Conservation (phyloP, 2,113 vertebrate species). For the Cyprinodon tularosa region DNA sequence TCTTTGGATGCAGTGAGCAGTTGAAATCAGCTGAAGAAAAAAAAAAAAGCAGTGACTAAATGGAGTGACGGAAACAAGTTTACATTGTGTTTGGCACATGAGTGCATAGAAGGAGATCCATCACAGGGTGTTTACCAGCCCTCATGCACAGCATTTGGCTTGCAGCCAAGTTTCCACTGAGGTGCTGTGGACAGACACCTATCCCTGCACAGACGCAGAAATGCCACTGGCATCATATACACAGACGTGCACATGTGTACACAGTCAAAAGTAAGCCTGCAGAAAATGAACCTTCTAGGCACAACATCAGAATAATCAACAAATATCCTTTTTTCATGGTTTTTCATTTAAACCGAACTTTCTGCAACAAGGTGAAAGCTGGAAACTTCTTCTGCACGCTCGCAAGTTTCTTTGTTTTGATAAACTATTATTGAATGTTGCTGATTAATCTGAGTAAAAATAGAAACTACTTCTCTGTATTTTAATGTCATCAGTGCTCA, state of each 20-base stretch:
- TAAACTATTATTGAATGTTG: neutral
- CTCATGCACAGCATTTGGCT: conserved; percentile 57
- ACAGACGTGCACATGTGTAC: conserved; percentile 28
- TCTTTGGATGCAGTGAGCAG: conserved; percentile 2
- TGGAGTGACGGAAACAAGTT: conserved; percentile 60
- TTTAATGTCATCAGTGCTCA: neutral
- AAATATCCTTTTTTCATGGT: conserved; percentile 10
- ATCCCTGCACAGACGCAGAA: conserved; percentile 27
- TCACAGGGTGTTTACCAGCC: conserved; percentile 62
- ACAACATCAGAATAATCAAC: conserved; percentile 5
- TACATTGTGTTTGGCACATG: conserved; percentile 65
- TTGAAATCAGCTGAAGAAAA: conserved; percentile 8
- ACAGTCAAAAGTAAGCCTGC: conserved; percentile 12
- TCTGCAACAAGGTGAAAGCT: neutral
- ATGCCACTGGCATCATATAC: conserved; percentile 31
- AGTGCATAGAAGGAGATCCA: conserved; percentile 60
- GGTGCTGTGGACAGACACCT: conserved; percentile 43
- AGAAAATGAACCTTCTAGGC: conserved; percentile 2
- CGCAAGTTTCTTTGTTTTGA: neutral
- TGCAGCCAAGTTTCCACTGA: conserved; percentile 69
- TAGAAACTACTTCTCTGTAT: neutral
- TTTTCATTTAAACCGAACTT: conserved; percentile 13
- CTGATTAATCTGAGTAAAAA: neutral
- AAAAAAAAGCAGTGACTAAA: conserved; percentile 16
- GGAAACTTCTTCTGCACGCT: neutral